Percentiles rank a stretch among this genome's conserved stretches.
Conservation (phyloP, 2,113 vertebrate genomes). For the Scortum barcoo region DNA sequence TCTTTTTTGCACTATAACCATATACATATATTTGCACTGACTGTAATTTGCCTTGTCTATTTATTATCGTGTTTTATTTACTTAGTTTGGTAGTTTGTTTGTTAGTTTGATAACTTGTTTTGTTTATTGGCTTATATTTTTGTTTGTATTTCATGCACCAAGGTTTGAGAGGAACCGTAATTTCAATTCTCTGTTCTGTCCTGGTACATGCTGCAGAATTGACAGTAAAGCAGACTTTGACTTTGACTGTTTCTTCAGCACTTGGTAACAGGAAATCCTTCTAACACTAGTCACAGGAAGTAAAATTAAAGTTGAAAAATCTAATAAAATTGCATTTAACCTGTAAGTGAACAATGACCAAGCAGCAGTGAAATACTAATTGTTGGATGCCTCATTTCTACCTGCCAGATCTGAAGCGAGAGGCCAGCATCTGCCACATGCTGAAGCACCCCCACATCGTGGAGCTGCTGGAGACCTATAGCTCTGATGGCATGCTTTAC, state of each 20-base stretch:
- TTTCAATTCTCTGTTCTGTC: too few relatives aligned
- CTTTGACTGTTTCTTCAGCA: not conserved
- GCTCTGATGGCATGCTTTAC: slow-evolving; percentile 97
- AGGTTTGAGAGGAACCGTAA: too few relatives aligned
- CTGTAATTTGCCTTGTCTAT: too few relatives aligned
- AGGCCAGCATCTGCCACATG: slow-evolving; percentile 99
- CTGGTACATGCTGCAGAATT: too few relatives aligned
- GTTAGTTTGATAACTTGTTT: too few relatives aligned
- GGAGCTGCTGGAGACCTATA: slow-evolving; percentile 97
- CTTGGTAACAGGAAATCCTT: not conserved
- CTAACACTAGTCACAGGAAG: not conserved
- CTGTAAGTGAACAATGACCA: not conserved
- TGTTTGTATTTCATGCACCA: too few relatives aligned
- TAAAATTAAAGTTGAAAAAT: not conserved
- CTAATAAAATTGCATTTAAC: not conserved
- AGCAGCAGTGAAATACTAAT: not conserved
- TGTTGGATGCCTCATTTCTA: slow-evolving; percentile 1
- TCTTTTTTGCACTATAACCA: too few relatives aligned
- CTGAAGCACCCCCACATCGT: slow-evolving; percentile 99
- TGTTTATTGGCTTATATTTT: too few relatives aligned
- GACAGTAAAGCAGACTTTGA: too few relatives aligned
- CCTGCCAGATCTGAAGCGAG: slow-evolving; percentile 95
- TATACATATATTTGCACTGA: too few relatives aligned
- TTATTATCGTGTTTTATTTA: too few relatives aligned
- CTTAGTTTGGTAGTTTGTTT: too few relatives aligned